Evolutionary conservation across 2,113 vertebrate species (phyloP).

Genomic region (Ibidorhyncha struthersii): DNA sequence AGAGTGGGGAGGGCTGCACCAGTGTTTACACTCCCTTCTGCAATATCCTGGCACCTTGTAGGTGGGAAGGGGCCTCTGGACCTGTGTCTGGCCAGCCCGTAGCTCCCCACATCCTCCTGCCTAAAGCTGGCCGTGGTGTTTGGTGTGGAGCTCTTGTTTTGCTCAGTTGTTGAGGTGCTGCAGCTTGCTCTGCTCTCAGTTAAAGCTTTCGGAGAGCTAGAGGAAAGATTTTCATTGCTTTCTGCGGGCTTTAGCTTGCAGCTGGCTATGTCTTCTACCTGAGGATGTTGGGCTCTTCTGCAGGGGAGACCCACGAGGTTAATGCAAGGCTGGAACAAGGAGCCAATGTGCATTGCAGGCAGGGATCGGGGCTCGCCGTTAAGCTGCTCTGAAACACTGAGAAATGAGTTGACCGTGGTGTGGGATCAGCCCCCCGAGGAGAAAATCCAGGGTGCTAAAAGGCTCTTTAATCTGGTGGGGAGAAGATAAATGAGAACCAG

Average conservation of each 20-base stretch:
- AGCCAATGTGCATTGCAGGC: neutral
- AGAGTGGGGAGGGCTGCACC: neutral
- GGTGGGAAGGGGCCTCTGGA: neutral
- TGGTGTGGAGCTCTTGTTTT: neutral
- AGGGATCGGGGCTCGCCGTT: neutral
- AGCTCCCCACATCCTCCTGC: neutral
- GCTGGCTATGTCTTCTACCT: neutral
- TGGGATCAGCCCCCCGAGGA: neutral
- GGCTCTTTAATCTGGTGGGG: neutral
- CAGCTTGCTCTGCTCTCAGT: neutral
- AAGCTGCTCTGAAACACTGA: neutral
- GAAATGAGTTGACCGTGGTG: neutral
- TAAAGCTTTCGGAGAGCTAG: neutral
- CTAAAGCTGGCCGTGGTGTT: accelerated
- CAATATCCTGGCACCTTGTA: accelerated
- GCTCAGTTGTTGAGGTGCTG: neutral
- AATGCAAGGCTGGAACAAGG: neutral
- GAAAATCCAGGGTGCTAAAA: conserved; percentile 22
- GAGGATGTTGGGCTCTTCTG: neutral
- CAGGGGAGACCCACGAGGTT: neutral
- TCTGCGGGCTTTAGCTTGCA: neutral
- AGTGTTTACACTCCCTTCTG: neutral
- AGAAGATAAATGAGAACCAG: conserved; percentile 6
- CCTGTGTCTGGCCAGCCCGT: accelerated
- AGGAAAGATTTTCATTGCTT: neutral